Evolutionary conservation across 2,113 vertebrate genomes (phyloP).

Genomic region (Dissostichus mawsoni): DNA sequence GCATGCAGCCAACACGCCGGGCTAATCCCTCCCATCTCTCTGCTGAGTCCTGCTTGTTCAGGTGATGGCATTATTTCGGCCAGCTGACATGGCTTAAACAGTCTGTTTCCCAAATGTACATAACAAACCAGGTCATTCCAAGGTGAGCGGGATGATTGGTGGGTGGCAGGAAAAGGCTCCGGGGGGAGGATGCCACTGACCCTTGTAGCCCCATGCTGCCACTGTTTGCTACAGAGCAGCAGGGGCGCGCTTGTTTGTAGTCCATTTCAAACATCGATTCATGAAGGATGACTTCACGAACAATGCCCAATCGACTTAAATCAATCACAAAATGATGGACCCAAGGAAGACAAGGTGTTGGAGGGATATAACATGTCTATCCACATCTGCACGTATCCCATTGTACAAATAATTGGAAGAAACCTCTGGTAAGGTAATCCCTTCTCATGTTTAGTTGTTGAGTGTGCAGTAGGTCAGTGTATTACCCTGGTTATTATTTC

Average conservation of each 20-base stretch:
- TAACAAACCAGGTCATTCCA: constrained; percentile 56
- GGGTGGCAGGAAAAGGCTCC: constrained; percentile 21
- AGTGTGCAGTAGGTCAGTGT: neutral
- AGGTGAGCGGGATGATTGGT: constrained; percentile 41
- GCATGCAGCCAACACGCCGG: constrained; percentile 53
- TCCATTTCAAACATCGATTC: constrained; percentile 3
- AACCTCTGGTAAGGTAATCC: neutral
- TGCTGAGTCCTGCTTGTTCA: constrained; percentile 64
- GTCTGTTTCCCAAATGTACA: constrained; percentile 44
- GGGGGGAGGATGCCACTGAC: constrained; percentile 37
- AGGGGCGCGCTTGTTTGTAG: neutral
- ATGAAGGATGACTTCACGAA: constrained; percentile 5
- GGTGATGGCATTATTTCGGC: constrained; percentile 68
- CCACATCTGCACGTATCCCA: neutral
- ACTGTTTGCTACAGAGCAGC: constrained; percentile 11
- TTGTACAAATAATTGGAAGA: neutral
- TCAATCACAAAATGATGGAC: constrained; percentile 24
- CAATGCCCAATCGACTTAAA: neutral
- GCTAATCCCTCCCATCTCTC: constrained; percentile 66
- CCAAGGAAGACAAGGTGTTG: neutral
- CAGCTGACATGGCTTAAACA: constrained; percentile 65
- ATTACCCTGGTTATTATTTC: neutral
- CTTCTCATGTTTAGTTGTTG: neutral
- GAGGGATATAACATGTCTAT: neutral
- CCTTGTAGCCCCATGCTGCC: constrained; percentile 16